phyloP scores from a whole-genome alignment of 1,140 invertebrate species.

The Sarcophaga peregrina region DNA sequence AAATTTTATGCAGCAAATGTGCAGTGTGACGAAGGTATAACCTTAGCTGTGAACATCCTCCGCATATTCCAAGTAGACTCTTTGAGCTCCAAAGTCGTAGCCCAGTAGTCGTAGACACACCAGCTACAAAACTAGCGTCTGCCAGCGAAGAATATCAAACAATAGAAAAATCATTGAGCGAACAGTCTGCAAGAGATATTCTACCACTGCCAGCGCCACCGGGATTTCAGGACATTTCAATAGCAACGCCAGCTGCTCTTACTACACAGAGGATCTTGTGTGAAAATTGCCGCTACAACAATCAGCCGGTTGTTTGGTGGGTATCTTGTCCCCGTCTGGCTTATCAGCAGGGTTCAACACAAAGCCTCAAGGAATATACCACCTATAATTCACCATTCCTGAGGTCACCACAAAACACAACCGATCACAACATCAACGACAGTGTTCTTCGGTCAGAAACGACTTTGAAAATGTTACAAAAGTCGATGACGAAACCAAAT shows the following conservation, averaged over 20 bases:
- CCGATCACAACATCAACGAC: not conserved
- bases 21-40: slow-evolving; percentile 66
- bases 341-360: slow-evolving; percentile 32
- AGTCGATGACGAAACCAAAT: not conserved
- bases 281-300: slow-evolving; percentile 61
- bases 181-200: not conserved
- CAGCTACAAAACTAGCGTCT: not conserved
- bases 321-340: slow-evolving; percentile 61
- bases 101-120: not conserved
- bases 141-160: no score
- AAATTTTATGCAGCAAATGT: slow-evolving; percentile 62
- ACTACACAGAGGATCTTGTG: slow-evolving; percentile 56
- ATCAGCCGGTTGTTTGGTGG: slow-evolving; percentile 64
- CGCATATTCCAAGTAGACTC: slow-evolving; percentile 2
- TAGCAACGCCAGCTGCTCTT: slow-evolving; percentile 44
- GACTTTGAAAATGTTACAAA: not conserved
- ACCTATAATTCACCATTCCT: not conserved
- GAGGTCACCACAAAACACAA: not conserved
- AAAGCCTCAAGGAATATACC: slow-evolving; percentile 22
- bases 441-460: not conserved
- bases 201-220: slow-evolving; percentile 3
- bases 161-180: not conserved
- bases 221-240: slow-evolving; percentile 23
- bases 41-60: slow-evolving; percentile 62
- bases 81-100: not conserved